These are phyloP conservation scores for Unio pictorum DNA, from an alignment of 2,888 invertebrate species.

Conservation along the genomic window DNA sequence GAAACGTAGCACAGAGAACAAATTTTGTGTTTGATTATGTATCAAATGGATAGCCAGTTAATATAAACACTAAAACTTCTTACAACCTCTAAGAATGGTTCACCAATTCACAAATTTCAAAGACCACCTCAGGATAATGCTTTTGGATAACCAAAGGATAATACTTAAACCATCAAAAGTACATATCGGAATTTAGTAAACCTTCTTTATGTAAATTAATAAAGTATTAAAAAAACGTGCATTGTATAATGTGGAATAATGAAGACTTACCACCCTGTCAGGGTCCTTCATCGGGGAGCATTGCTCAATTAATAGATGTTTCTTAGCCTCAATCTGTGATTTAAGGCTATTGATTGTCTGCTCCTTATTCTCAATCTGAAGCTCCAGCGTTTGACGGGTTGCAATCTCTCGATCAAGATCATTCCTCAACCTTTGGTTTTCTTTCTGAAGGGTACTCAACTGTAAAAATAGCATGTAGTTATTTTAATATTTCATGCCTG, in stretches of 20 bases:
- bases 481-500: background rate
- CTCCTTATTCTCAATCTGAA: conserved; percentile 67
- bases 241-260: background rate
- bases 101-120: no score
- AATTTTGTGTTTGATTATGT: no score
- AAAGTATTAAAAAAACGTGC: no score
- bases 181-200: no score
- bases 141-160: no score
- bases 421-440: conserved; percentile 61
- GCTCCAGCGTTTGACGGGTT: conserved; percentile 61
- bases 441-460: conserved; percentile 66
- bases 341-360: conserved; percentile 63
- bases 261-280: conserved; percentile 50
- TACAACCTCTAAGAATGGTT: no score
- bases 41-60: no score
- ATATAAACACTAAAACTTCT: no score
- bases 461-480: conserved; percentile 27
- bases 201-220: no score
- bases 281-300: conserved; percentile 46
- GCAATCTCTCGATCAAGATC: conserved; percentile 66
- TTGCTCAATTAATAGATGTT: conserved; percentile 48
- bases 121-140: no score
- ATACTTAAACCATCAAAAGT: no score
- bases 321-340: conserved; percentile 51
- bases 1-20: no score